Base-by-base conservation (phyloP, 2,888 invertebrate genomes). In the Creontiades dilutus region DNA sequence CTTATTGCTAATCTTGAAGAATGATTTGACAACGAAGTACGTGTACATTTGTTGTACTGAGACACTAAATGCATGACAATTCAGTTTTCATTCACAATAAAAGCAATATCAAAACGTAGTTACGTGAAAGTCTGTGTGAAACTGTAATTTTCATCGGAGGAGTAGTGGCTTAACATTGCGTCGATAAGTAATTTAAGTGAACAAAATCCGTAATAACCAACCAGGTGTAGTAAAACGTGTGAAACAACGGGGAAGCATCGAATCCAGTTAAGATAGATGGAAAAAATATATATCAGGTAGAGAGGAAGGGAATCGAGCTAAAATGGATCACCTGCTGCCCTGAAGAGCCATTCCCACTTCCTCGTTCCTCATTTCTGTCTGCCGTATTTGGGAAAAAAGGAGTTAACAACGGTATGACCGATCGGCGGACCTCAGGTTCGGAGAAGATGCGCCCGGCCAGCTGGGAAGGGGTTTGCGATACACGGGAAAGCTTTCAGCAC, bases 321-420 rank as follows among this genome's bases (percentile, higher is more conserved):
- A 68, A 68, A 68, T 68, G 68, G 68, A 68, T 68, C 23, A 68
- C 68, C 68, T 68, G 68, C 37, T 37, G 37, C 3, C 37, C 37
- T 27, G 23, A 23, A 68, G 13, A 68, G 68, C 68, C 68, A 23
- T 68, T 68, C 68, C 57, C 68, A 23, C 19, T 19, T n/a, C 27
- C 68, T 68, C 68, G 23, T 68, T 23, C 23, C 68, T 68, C 68
- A 68, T 68, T 68, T 68, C 68, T 19, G 68, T 68, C 68, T 68
- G 23, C 13, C 68, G 37, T 23, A 27, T 68, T 68, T 68, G 68
- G 68, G 52, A 16, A n/a, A 68, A 68, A 68, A 68, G 68, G 68
- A 23, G 68, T 68, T 68, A 68, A 68, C 68, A 68, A 68, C 27
- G 23, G 4, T 68, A 68, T 68, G 68, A 68, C 68, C 68, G 68